Conservation (phyloP, 2,888 invertebrate species). For the Aleiodes leptofemur region DNA sequence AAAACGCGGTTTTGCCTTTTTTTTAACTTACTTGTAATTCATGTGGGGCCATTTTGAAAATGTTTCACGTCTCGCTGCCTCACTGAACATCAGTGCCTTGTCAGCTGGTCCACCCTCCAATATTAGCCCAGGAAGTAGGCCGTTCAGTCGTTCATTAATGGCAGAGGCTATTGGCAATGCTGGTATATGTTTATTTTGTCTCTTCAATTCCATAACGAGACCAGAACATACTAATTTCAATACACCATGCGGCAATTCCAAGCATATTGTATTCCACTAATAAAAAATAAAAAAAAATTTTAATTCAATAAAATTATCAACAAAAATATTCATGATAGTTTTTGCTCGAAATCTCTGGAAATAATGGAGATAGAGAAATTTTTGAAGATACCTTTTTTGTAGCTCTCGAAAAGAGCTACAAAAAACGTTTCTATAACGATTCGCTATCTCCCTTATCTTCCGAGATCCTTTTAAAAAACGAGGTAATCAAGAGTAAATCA, state of each 20-base stretch:
- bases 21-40: slow-evolving; percentile 89
- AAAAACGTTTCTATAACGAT: too few species aligned
- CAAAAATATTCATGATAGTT: too few species aligned
- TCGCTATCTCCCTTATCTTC: too few species aligned
- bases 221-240: slow-evolving; percentile 87
- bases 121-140: slow-evolving; percentile 80
- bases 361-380: too few species aligned
- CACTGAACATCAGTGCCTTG: slow-evolving; percentile 90
- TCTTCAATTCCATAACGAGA: slow-evolving; percentile 88
- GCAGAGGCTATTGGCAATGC: slow-evolving; percentile 93
- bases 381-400: too few species aligned
- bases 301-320: slow-evolving; percentile 10
- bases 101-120: slow-evolving; percentile 76
- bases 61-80: slow-evolving; percentile 92
- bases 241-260: slow-evolving; percentile 87
- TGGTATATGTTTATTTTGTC: slow-evolving; percentile 88
- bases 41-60: slow-evolving; percentile 97
- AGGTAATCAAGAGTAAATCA: too few species aligned
- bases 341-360: too few species aligned
- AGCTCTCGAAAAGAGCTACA: too few species aligned
- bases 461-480: too few species aligned
- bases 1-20: too few species aligned
- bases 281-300: slow-evolving; percentile 61
- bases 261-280: slow-evolving; percentile 94
- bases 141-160: slow-evolving; percentile 89